Percentiles rank a stretch among this genome's conserved stretches.
Conservation (phyloP, 2,113 vertebrate genomes). For the Malaclemys terrapin region DNA sequence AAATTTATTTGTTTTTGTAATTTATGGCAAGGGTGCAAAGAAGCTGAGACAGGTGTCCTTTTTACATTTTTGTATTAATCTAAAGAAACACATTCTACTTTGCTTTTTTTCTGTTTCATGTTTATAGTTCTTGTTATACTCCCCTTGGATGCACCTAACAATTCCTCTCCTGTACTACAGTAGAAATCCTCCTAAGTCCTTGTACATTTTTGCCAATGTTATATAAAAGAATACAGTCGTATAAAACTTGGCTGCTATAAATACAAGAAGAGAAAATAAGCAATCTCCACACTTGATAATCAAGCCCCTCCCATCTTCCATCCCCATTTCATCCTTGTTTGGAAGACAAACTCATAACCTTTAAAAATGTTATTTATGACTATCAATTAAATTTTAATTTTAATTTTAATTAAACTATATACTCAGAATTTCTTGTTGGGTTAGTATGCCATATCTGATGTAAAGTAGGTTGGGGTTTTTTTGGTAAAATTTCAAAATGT, state of each 20-base stretch:
- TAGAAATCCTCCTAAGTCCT: not conserved
- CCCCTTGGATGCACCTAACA: not conserved
- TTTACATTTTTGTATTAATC: not conserved
- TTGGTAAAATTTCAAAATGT: not conserved
- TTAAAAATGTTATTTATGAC: not conserved
- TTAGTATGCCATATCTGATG: not conserved
- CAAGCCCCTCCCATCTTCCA: not conserved
- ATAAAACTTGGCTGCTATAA: not conserved
- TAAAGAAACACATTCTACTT: not conserved
- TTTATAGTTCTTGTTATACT: not conserved
- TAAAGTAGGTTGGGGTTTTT: too few relatives aligned
- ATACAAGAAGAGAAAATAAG: not conserved
- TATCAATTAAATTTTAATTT: not conserved
- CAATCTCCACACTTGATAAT: not conserved
- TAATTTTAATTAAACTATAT: too few relatives aligned
- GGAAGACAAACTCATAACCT: not conserved
- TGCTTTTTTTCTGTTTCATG: not conserved
- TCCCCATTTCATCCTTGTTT: not conserved
- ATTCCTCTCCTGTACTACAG: not conserved
- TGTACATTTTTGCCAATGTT: not conserved
- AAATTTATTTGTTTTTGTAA: not conserved
- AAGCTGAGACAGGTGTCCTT: not conserved
- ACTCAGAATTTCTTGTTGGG: not conserved
- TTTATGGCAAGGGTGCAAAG: not conserved
- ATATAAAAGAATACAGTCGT: not conserved